A percentile compares a stretch with the other conserved stretches of the same genome.
These are phyloP conservation scores for Corythoichthys intestinalis DNA, from an alignment of 2,113 vertebrate genomes.

Conservation along the genomic window DNA sequence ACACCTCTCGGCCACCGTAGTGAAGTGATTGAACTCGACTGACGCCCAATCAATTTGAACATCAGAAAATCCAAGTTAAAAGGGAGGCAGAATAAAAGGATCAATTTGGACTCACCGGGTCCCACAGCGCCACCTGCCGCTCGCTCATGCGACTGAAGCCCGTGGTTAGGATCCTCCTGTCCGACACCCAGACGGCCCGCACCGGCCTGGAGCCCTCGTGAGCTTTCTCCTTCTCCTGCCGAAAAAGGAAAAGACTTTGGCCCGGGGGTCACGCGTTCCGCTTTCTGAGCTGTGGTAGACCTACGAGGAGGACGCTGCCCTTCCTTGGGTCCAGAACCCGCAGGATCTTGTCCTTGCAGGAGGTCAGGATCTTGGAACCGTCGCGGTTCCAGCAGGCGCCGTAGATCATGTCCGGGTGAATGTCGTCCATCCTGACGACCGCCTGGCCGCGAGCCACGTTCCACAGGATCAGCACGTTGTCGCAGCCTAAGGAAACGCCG, in stretches of 20 bases:
- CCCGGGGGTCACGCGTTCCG: neutral
- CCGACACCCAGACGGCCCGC: slow-evolving; percentile 75
- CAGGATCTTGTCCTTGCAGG: slow-evolving; percentile 84
- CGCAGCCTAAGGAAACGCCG: slow-evolving; percentile 70
- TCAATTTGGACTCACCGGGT: slow-evolving; percentile 71
- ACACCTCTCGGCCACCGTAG: too few relatives aligned
- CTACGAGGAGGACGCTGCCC: slow-evolving; percentile 73
- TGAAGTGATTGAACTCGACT: too few relatives aligned
- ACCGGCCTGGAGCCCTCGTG: slow-evolving; percentile 84
- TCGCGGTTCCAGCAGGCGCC: slow-evolving; percentile 83
- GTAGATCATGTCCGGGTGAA: slow-evolving; percentile 85
- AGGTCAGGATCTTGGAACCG: slow-evolving; percentile 78
- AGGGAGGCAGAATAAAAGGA: too few relatives aligned
- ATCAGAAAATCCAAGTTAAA: too few relatives aligned
- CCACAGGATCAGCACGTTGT: slow-evolving; percentile 85
- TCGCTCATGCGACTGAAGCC: slow-evolving; percentile 91
- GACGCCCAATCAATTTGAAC: too few relatives aligned
- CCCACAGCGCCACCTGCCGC: slow-evolving; percentile 90
- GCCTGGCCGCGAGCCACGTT: slow-evolving; percentile 77
- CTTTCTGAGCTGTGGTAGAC: slow-evolving; percentile 16
- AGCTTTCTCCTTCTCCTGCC: slow-evolving; percentile 83
- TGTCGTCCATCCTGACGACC: slow-evolving; percentile 71
- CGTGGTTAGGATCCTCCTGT: slow-evolving; percentile 82
- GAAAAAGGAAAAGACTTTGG: neutral
- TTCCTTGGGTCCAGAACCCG: slow-evolving; percentile 80